Conservation (phyloP, 2,797 vertebrate species). For the Vespertilio murinus region DNA sequence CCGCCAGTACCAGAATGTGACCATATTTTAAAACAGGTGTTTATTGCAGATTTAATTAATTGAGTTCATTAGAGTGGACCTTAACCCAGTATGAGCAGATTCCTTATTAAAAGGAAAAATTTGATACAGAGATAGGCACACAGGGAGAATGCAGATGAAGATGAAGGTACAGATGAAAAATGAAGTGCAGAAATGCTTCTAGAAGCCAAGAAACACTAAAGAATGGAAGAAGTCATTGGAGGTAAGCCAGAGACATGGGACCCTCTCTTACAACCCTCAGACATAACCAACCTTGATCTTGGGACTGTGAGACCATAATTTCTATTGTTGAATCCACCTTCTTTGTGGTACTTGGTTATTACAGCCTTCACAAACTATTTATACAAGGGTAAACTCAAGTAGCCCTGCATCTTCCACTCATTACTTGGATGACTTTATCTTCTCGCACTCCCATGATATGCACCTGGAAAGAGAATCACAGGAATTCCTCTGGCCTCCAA, state of each 20-base stretch:
- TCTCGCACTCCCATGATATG: neutral
- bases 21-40: neutral
- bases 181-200: neutral
- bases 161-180: neutral
- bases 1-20: neutral
- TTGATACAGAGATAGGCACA: neutral
- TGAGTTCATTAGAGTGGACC: neutral
- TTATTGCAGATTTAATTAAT: neutral
- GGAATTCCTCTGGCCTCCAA: neutral
- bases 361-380: neutral
- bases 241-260: neutral
- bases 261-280: neutral
- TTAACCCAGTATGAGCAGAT: neutral
- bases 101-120: neutral
- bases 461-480: neutral
- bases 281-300: neutral
- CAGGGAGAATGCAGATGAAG: neutral
- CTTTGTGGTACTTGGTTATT: neutral
- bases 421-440: neutral
- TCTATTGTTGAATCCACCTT: neutral
- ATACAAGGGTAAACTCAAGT: neutral
- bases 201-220: neutral
- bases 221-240: neutral
- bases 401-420: neutral
- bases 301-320: neutral